Evolutionary conservation across 2,113 vertebrate species (phyloP), one percentile per base, ranked within the genome.

Genomic region (Mesembrinibis cayennensis): DNA sequence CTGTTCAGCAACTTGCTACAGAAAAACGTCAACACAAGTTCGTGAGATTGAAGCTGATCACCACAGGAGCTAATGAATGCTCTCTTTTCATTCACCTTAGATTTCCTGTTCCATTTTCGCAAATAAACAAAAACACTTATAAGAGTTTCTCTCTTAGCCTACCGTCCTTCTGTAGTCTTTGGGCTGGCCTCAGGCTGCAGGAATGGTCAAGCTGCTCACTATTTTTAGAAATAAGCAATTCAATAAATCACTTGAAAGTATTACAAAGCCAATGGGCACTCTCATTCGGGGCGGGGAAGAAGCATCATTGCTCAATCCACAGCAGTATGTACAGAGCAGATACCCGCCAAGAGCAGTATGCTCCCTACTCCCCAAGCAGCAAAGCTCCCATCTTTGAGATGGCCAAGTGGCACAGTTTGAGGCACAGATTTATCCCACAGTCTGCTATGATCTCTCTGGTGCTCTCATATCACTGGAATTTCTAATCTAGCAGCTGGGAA

Each of bases 161-260:
- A 7, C 4, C 3, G 0, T 26, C 65, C 58, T 63, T 69, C 72
- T 67, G 40, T n/a, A 79, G 50, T 45, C 34, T 82, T 94, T 38
- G 38, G 40, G 27, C 18, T 70, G 61, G 87, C 44, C 45, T 82
- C 80, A 56, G 87, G 86, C 72, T 85, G 53, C 38, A 47, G 42
- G 29, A 86, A 62, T n/a, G 42, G 45, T 62, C 80, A 92, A 89
- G 91, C 76, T 84, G 52, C 55, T 93, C 16, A 16, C 80, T 89
- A 40, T 92, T 95, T 94, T 94, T 84, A 93, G 66, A 89, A 94
- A 86, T 26, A 79, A 82, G 72, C 56, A 69, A 79, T 79, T 95
- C 65, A 90, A 1, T 78, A 89, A 81, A 91, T 93, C 77, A 91
- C 87, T 87, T 71, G 7, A 32, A 94, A 95, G 49, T 76, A 89